A percentile compares a stretch with the other conserved stretches of the same genome.
These are phyloP conservation scores for Eurystomus gularis DNA, from an alignment of 2,113 vertebrate genomes.

Conservation along the genomic window DNA sequence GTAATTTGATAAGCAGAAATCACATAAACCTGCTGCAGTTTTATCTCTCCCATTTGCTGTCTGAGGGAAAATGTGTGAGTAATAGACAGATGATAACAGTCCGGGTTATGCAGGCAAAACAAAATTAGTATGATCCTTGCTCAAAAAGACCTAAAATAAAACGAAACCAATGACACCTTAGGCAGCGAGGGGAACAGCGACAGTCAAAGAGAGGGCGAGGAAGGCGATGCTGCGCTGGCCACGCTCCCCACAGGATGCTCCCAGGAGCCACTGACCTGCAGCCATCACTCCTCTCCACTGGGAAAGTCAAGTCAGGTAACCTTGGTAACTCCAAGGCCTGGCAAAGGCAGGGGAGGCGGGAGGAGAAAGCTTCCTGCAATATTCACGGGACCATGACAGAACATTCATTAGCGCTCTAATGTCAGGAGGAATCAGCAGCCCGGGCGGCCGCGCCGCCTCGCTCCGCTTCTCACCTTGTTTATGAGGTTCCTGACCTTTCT, in stretches of 20 bases:
- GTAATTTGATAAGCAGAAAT: slow-evolving; percentile 74
- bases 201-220: neutral
- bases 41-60: slow-evolving; percentile 71
- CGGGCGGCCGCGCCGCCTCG: neutral
- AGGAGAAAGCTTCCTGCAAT: slow-evolving; percentile 49
- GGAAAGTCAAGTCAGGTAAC: slow-evolving; percentile 62
- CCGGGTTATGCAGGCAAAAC: slow-evolving; percentile 69
- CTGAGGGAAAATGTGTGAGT: slow-evolving; percentile 66
- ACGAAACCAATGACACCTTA: neutral
- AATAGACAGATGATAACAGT: slow-evolving; percentile 67
- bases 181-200: neutral
- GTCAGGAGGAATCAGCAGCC: slow-evolving; percentile 53
- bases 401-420: slow-evolving; percentile 63
- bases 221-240: neutral
- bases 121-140: slow-evolving; percentile 65
- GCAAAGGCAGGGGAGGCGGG: neutral
- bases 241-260: neutral
- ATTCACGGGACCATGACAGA: slow-evolving; percentile 66
- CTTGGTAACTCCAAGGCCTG: slow-evolving; percentile 51
- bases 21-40: slow-evolving; percentile 69
- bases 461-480: slow-evolving; percentile 54
- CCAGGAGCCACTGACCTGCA: neutral
- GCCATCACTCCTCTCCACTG: slow-evolving; percentile 1
- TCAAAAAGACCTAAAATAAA: slow-evolving; percentile 11
- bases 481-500: slow-evolving; percentile 64